Evolutionary conservation across 1,140 invertebrate genomes (phyloP), one percentile per base, ranked within the genome.

Genomic region (Heterodera carotae): DNA sequence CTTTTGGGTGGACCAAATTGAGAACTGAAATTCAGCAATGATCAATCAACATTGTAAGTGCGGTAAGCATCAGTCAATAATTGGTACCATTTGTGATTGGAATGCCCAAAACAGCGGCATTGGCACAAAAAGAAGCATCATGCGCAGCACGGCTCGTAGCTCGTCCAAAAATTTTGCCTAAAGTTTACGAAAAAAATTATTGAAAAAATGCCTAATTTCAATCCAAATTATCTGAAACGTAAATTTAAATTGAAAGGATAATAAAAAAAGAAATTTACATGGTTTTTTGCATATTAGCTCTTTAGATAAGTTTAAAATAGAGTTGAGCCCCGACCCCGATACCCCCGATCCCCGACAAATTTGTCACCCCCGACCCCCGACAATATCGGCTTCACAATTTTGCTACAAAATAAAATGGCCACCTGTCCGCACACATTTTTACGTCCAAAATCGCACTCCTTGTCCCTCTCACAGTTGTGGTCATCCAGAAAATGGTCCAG

Each of bases 361-460:
- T n/a, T n/a, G n/a, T n/a, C n/a, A n/a, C n/a, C n/a, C n/a, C n/a
- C n/a, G n/a, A n/a, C n/a, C n/a, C n/a, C n/a, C n/a, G n/a, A n/a
- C n/a, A n/a, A n/a, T n/a, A n/a, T n/a, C n/a, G 36, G 36, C 10
- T 39, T 39, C 36, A 36, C 31, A 69, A 39, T 34, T 34, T 27
- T 10, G n/a, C 25, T 25, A 34, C 29, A 36, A 18, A n/a, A 34
- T 22, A 34, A 25, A 15, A 33, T 48, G 27, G 39, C 15, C 31
- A 71, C 69, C 59, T 74, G 72, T 74, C 27, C 72, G 64, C 72
- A 74, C 59, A 62, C 64, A 56, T 74, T 56, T 36, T 64, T 74
- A n/a, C 72, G 59, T 22, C 72, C 72, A 62, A 74, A 74, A 62
- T 74, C 72, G 64, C 72, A 74, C 64, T 74, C 72, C 39, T 34